These are phyloP conservation scores for Colletes collaris DNA, from an alignment of 2,888 invertebrate species.

Conservation along the genomic window DNA sequence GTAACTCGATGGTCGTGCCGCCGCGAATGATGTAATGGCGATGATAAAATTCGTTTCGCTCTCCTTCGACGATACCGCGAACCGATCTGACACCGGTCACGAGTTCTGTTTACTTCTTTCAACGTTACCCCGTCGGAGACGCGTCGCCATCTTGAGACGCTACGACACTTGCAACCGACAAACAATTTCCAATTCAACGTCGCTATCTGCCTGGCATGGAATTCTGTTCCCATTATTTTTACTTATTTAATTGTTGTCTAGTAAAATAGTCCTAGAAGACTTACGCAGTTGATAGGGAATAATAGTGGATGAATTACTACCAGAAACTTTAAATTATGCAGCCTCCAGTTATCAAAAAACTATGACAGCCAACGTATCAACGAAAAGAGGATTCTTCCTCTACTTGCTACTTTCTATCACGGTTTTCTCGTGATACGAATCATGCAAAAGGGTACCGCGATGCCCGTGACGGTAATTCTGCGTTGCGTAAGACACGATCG, in stretches of 20 bases:
- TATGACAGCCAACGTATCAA: no score
- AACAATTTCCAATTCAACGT: neutral
- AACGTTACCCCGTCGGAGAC: neutral
- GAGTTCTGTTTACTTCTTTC: conserved; percentile 23
- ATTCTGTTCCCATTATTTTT: no score
- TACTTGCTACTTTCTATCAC: no score
- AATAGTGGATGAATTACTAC: no score
- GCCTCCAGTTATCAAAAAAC: no score
- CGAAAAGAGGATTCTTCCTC: no score
- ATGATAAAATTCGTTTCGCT: conserved; percentile 43
- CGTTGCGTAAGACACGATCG: conserved; percentile 41
- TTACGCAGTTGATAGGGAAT: no score
- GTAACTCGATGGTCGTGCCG: conserved; percentile 36
- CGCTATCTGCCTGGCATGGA: no score
- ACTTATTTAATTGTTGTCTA: no score
- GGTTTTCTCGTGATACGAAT: neutral
- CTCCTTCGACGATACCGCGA: conserved; percentile 17
- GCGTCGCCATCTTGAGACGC: neutral
- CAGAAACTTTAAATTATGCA: no score
- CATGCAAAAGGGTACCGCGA: conserved; percentile 36
- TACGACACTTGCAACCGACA: neutral
- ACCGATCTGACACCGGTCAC: conserved; percentile 26
- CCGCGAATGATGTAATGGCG: conserved; percentile 46
- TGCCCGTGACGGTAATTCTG: conserved; percentile 46
- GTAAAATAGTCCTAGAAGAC: no score